Evolutionary conservation across 1,140 invertebrate genomes (phyloP).

Genomic region (Drosophila pandora): DNA sequence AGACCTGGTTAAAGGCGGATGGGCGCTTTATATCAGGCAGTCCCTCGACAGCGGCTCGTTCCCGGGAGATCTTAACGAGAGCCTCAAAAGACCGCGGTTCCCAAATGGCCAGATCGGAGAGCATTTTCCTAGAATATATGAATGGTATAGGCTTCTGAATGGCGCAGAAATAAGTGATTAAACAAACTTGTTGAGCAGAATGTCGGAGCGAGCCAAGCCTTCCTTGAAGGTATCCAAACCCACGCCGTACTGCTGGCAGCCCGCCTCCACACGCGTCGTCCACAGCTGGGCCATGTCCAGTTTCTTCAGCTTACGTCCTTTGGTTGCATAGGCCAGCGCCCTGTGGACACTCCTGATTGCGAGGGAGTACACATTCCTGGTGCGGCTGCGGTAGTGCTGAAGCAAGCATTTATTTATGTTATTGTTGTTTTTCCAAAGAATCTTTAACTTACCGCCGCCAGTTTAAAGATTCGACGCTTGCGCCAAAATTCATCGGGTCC

Average conservation of each 20-base stretch:
- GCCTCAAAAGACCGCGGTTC: slow-evolving; percentile 94
- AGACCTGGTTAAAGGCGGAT: slow-evolving; percentile 80
- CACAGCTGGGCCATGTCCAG: slow-evolving; percentile 89
- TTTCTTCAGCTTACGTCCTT: slow-evolving; percentile 88
- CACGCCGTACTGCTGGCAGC: slow-evolving; percentile 89
- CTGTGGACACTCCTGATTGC: slow-evolving; percentile 89
- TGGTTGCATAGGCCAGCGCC: slow-evolving; percentile 89
- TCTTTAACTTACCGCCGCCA: slow-evolving; percentile 87
- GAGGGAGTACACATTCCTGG: slow-evolving; percentile 91
- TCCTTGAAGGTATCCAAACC: slow-evolving; percentile 87
- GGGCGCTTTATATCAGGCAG: slow-evolving; percentile 65
- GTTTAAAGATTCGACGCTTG: slow-evolving; percentile 90
- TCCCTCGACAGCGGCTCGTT: slow-evolving; percentile 87
- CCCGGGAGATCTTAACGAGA: slow-evolving; percentile 87
- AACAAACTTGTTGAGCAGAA: slow-evolving; percentile 86
- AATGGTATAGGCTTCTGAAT: neutral
- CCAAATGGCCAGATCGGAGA: slow-evolving; percentile 94
- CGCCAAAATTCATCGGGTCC: slow-evolving; percentile 94
- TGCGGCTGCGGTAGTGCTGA: slow-evolving; percentile 90
- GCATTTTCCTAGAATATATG: slow-evolving; percentile 85
- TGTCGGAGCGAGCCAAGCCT: slow-evolving; percentile 87
- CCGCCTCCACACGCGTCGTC: slow-evolving; percentile 89
- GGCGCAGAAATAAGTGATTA: neutral
- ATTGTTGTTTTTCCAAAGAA: slow-evolving; percentile 1
- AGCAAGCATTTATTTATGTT: slow-evolving; percentile 7